Evolutionary conservation across 2,113 vertebrate genomes (phyloP).

Genomic region (Eurypyga helias): DNA sequence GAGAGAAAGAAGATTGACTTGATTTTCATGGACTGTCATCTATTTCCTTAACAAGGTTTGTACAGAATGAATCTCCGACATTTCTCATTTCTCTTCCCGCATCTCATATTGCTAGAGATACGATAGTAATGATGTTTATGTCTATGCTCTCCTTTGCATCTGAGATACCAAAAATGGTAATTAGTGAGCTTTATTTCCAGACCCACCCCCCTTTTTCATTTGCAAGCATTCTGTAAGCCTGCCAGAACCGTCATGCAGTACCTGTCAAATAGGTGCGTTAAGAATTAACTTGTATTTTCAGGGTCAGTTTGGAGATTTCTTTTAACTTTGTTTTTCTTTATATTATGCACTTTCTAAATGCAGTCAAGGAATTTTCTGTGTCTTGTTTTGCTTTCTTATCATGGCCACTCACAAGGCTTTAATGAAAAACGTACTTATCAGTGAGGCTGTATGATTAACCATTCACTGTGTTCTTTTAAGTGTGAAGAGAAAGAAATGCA

Average conservation of each 20-base stretch:
- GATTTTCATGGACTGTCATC: not conserved
- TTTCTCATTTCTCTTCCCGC: not conserved
- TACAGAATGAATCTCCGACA: too few species aligned
- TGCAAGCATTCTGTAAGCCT: not conserved
- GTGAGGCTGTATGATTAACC: not conserved
- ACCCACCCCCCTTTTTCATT: not conserved
- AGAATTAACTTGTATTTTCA: not conserved
- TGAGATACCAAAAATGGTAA: not conserved
- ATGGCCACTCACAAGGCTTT: not conserved
- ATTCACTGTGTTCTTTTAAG: not conserved
- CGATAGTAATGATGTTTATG: not conserved
- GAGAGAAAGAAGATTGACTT: not conserved
- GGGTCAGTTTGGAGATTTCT: not conserved
- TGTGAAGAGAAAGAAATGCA: not conserved
- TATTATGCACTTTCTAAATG: not conserved
- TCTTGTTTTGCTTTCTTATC: not conserved
- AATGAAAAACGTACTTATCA: not conserved
- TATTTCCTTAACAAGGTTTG: not conserved
- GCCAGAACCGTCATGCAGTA: not conserved
- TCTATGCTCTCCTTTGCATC: not conserved
- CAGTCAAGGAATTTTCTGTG: not conserved
- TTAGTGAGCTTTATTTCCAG: not conserved
- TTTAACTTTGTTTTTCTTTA: not conserved
- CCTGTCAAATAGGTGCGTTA: not conserved
- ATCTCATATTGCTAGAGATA: not conserved